Base-by-base conservation (phyloP, 64 coral and sea anemone genomes). In the Montipora capricornis region DNA sequence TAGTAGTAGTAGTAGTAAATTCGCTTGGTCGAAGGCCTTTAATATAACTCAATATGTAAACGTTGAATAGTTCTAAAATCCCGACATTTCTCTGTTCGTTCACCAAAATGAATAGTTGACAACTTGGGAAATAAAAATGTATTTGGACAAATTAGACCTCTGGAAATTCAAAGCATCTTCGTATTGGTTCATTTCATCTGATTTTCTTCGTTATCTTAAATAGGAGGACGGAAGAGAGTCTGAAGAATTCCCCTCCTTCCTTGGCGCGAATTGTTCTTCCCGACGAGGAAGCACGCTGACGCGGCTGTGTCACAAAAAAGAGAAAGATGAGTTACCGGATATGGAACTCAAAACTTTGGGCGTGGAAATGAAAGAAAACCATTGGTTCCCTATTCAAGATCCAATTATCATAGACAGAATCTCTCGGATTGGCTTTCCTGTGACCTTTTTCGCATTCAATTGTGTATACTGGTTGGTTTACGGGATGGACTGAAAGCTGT, bases 391-490 rank as follows among this genome's bases (percentile, higher is more conserved):
- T 2, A 71, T 86, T 17, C 7, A 29, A 13, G 46, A 82, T 15
- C 92, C 95, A 52, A 67, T 74, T 0, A 75, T 74, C 9, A 94
- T 97, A 74, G 95, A 97, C 89, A 94, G 49, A 16, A 62, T 77
- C 17, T 97, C 95, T 88, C 88, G 95, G 5, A 19, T 94, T 66
- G 80, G 92, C 19, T 97, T 97, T 59, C 95, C 95, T 20, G 57
- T 97, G 50, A 87, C 92, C 4, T 97, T 97, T 92, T 51, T 97
- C 44, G 95, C 80, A 16, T 97, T 97, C 24, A 97, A 97, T 44
- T 89, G 90, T 49, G 81, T 93, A 80, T 97, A 97, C 15, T 97
- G 95, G 95, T 90, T 87, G 5, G 87, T 87, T 15, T 87, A 94
- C 75, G 77, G 89, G 5, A 16, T 1, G 53, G 53, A 57, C 6